phyloP scores from a whole-genome alignment of 2,113 vertebrate genomes.

The Lepisosteus osseus region DNA sequence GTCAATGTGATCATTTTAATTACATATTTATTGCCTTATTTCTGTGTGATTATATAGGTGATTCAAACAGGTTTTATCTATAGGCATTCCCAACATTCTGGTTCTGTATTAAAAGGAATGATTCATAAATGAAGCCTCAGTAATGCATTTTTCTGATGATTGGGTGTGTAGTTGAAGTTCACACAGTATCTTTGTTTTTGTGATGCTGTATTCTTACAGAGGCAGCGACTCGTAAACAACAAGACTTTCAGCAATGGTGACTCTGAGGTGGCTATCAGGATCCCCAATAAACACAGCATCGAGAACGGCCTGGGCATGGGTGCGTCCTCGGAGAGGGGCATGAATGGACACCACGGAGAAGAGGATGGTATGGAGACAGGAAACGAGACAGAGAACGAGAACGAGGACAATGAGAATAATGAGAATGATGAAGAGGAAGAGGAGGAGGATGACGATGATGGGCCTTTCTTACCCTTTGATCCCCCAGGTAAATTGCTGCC shows the following conservation, averaged over 20 bases:
- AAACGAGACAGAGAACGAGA: constrained; percentile 82
- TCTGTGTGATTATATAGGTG: too few species aligned
- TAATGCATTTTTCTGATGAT: too few species aligned
- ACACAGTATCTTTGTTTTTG: neutral
- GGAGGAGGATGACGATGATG: constrained; percentile 76
- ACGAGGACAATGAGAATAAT: constrained; percentile 82
- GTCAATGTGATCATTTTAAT: too few species aligned
- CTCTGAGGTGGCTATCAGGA: constrained; percentile 82
- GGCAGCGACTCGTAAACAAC: constrained; percentile 88
- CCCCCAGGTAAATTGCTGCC: constrained; percentile 72
- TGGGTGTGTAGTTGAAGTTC: too few species aligned
- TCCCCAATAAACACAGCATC: constrained; percentile 68
- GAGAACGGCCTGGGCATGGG: constrained; percentile 81
- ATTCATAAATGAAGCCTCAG: too few species aligned
- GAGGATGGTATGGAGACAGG: constrained; percentile 64
- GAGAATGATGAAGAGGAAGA: constrained; percentile 88
- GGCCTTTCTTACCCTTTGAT: constrained; percentile 84
- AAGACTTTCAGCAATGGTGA: constrained; percentile 83
- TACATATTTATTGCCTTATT: too few species aligned
- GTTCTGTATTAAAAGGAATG: too few species aligned
- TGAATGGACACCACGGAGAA: constrained; percentile 55
- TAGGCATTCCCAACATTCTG: too few species aligned
- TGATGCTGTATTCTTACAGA: constrained; percentile 62
- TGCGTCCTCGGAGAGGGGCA: constrained; percentile 55
- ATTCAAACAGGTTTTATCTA: too few species aligned